Conservation (phyloP, 2,888 invertebrate species). For the Stictocephala bisonia region DNA sequence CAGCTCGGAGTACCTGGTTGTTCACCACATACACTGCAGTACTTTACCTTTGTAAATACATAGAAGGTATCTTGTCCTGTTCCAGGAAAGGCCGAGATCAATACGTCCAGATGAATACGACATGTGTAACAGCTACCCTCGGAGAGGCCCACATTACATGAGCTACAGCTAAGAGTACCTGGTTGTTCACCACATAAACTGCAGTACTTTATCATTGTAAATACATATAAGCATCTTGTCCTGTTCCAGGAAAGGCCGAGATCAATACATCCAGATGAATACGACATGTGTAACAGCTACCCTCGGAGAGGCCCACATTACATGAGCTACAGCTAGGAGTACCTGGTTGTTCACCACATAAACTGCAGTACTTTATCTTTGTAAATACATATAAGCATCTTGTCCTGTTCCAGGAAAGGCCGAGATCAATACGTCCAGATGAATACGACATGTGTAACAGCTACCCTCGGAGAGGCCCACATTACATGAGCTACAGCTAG, state of each 20-base stretch:
- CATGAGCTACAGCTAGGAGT: conserved; percentile 64
- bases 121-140: conserved; percentile 34
- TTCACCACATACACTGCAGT: too few relatives aligned
- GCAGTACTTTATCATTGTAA: too few relatives aligned
- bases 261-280: conserved; percentile 50
- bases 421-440: conserved; percentile 52
- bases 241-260: conserved; percentile 54
- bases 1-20: too few relatives aligned
- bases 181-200: conserved; percentile 48
- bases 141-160: conserved; percentile 60
- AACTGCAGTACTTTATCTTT: conserved; percentile 55
- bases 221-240: too few relatives aligned
- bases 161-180: conserved; percentile 63
- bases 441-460: conserved; percentile 50
- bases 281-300: conserved; percentile 45
- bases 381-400: too few relatives aligned
- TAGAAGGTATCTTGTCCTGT: too few relatives aligned
- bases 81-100: too few relatives aligned
- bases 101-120: conserved; percentile 49
- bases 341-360: conserved; percentile 51
- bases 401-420: too few relatives aligned
- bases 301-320: conserved; percentile 58
- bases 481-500: conserved; percentile 65
- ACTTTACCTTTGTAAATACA: too few relatives aligned
- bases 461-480: conserved; percentile 54